Evolutionary conservation across 1,140 invertebrate genomes (phyloP).

Genomic region (Euwallacea similis): DNA sequence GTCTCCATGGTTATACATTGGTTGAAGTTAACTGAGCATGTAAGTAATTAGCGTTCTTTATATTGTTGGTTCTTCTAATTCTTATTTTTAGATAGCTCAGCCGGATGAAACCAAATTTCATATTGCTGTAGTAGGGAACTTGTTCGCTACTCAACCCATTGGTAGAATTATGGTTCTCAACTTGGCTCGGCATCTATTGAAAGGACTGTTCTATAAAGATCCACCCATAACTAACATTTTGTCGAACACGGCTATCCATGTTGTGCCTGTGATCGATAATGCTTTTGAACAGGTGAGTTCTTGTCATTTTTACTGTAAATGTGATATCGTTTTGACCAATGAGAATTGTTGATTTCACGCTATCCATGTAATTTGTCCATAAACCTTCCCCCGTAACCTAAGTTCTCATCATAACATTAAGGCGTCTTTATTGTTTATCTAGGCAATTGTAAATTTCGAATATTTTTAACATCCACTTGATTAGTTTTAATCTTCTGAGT

Average conservation of each 20-base stretch:
- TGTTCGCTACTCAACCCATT: conserved; percentile 80
- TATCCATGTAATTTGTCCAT: no score
- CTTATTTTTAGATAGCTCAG: conserved; percentile 33
- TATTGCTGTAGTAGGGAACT: conserved; percentile 78
- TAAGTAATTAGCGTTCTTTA: conserved; percentile 41
- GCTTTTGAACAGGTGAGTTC: conserved; percentile 55
- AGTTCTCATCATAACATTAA: no score
- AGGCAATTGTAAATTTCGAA: no score
- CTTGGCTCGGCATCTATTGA: conserved; percentile 77
- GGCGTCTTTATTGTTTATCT: no score
- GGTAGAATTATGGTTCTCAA: conserved; percentile 83
- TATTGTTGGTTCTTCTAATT: neutral
- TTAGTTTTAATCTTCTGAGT: neutral
- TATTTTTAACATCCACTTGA: no score
- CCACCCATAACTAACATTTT: conserved; percentile 63
- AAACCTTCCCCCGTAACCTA: no score
- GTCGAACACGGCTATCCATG: conserved; percentile 72
- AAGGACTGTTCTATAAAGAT: conserved; percentile 68
- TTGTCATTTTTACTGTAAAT: no score
- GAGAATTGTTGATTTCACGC: no score
- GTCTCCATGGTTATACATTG: conserved; percentile 64
- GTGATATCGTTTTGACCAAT: no score
- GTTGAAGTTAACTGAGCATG: conserved; percentile 66
- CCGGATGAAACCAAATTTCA: conserved; percentile 80
- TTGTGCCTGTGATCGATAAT: conserved; percentile 72